Evolutionary conservation across 1,140 invertebrate genomes (phyloP), one percentile per base, ranked within the genome.

Genomic region (Bradynema listronoti): DNA sequence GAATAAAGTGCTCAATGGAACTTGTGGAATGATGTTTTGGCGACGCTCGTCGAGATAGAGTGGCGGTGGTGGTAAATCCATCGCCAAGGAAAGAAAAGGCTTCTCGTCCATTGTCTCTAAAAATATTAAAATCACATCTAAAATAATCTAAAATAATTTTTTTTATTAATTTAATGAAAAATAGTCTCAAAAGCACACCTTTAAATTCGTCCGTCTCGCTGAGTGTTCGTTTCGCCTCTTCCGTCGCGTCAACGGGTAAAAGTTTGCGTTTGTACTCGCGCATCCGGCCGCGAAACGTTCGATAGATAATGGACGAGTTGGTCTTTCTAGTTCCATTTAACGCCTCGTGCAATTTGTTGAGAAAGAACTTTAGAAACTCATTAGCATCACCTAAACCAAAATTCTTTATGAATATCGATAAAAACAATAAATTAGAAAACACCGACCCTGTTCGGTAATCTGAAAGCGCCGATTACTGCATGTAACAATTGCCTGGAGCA

Each of bases 381-480:
- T 96, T 87, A 3, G 93, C 90, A 83, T 99, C 93, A 73, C 91
- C 88, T 90, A 73, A 73, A 73, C 69, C 9, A 16, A 7, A 22
- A 36, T 5, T 4, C 27, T 54, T 59, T 16, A 53, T 6, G 3
- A 5, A 24, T 1, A 6, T 7, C 29, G n/a, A 36, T 61, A n/a
- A n/a, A n/a, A n/a, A n/a, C n/a, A n/a, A n/a, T 49, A n/a, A 41
- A 25, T 0, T 14, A 58, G 4, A 41, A 39, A 51, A 58, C 1
- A 19, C 69, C 25, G 30, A 69, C 73, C 75, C 85, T 99, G 95
- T 77, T 93, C 86, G 1, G 91, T 98, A 78, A 99, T 95, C 78
- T 99, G 93, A 79, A 97, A 99, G 69, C 86, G 85, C 77, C 99
- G 99, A 78, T 91, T 90, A 71, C 91, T 95, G 87, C 91, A 97